Base-by-base conservation (phyloP, 2,888 invertebrate genomes). In the Erebia palarica region DNA sequence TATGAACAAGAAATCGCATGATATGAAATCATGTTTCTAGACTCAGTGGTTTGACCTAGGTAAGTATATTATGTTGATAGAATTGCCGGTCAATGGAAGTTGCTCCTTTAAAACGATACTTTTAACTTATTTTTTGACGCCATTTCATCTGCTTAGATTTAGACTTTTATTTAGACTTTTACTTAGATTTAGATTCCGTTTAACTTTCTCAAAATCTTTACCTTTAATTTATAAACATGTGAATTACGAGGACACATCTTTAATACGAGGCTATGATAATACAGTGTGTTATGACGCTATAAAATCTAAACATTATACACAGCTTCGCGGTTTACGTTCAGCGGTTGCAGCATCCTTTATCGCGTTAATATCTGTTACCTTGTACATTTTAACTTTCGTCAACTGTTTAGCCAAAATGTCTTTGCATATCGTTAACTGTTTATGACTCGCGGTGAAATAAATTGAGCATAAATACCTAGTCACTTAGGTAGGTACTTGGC, bases 331-430 rank as follows among this genome's bases (percentile, higher is more conserved):
- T 67, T 59, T 58, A 49, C 59, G 47, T 67, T 49, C 27, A 59
- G 49, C 47, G 36, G 58, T 60, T 60, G 53, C 60, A 53, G 42
- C 60, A 68, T 68, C 59, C 68, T 68, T 68, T 68, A 53, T 68
- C 68, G 53, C 27, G 59, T 60, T 68, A 68, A 68, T 68, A 68
- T 60, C 60, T 42, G 36, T 68, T 60, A 36, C 68, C 68, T 68
- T 68, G 68, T 60, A 60, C 51, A 21, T 60, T 57, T 44, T 68
- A 60, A 68, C 68, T 60, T 60, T 68, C 36, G 60, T 51, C 60
- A 68, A 68, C 68, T 60, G 18, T 68, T 61, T 68, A 60, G 60
- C 42, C 68, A 68, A 68, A 68, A 60, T 53, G 18, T 68, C 18
- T 51, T 36, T 18, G 36, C 36, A 36, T 53, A 51, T 68, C 68